Percentiles rank a stretch among this genome's conserved stretches.
These are phyloP conservation scores for Molorchus minor DNA, from an alignment of 2,888 invertebrate genomes.

Conservation along the genomic window DNA sequence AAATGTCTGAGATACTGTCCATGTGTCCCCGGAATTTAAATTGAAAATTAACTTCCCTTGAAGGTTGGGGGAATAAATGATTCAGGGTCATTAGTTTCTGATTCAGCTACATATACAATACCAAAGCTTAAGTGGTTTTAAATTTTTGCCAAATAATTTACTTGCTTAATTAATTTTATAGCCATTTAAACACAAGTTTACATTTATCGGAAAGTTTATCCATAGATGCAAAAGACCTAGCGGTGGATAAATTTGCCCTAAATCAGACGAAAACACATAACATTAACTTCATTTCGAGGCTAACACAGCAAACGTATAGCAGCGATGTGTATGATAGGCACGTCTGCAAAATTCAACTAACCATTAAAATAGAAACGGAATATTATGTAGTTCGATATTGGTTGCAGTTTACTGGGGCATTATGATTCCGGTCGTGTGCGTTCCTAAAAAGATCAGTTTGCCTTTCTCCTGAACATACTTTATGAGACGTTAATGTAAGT, in stretches of 20 bases:
- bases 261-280: too few species aligned
- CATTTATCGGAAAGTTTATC: too few species aligned
- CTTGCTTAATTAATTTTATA: too few species aligned
- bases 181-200: too few species aligned
- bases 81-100: too few species aligned
- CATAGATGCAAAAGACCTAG: too few species aligned
- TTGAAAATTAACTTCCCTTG: background rate
- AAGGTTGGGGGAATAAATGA: too few species aligned
- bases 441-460: conserved; percentile 9
- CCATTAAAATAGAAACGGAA: conserved; percentile 20
- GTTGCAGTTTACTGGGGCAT: conserved; percentile 17
- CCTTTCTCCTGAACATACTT: conserved; percentile 7
- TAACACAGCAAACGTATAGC: background rate
- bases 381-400: conserved; percentile 16
- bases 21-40: background rate
- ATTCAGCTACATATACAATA: too few species aligned
- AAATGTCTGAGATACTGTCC: background rate
- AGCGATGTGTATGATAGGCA: conserved; percentile 15
- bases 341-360: conserved; percentile 18
- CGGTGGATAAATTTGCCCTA: too few species aligned
- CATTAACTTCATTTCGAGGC: too few species aligned
- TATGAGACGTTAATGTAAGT: conserved; percentile 6
- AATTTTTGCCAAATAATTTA: too few species aligned
- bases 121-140: too few species aligned
- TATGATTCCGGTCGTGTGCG: conserved; percentile 6